Conservation (phyloP, 35 echinoderm and acorn worm species). For the Anneissia japonica region DNA sequence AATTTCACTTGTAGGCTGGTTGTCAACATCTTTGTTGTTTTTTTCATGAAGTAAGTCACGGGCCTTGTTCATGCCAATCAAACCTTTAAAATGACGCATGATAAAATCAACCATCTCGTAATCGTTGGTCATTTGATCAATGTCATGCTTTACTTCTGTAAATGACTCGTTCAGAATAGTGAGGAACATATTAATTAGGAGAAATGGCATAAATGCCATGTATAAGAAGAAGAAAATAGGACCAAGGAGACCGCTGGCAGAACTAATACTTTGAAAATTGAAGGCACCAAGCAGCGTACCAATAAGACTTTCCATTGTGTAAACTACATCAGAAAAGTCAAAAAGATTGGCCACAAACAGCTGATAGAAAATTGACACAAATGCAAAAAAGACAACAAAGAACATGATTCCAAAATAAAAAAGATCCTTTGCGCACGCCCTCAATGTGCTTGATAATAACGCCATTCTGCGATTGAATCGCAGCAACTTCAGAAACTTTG, state of each 20-base stretch:
- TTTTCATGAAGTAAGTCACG: not conserved
- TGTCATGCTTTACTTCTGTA: conserved; percentile 61
- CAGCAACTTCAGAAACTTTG: conserved; percentile 86
- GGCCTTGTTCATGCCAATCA: conserved; percentile 37
- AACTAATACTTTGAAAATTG: conserved; percentile 33
- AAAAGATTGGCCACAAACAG: conserved; percentile 40
- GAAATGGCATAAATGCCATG: conserved; percentile 70
- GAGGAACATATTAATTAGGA: conserved; percentile 95
- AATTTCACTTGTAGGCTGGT: not conserved
- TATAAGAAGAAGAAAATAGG: conserved; percentile 80
- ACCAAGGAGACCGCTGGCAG: conserved; percentile 35
- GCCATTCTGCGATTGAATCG: conserved; percentile 88
- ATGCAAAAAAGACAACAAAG: conserved; percentile 76
- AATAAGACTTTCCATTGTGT: conserved; percentile 67
- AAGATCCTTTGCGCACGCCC: conserved; percentile 53
- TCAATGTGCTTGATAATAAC: conserved; percentile 71
- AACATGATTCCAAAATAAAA: conserved; percentile 90
- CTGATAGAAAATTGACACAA: conserved; percentile 64
- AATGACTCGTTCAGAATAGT: conserved; percentile 92
- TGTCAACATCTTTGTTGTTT: not conserved
- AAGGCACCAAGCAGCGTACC: conserved; percentile 76
- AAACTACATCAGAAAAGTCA: conserved; percentile 85
- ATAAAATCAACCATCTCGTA: conserved; percentile 96
- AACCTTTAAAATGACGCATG: conserved; percentile 53
- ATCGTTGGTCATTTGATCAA: conserved; percentile 65